These are phyloP conservation scores for Microtus montanus DNA, from an alignment of 2,113 vertebrate genomes.

Conservation along the genomic window DNA sequence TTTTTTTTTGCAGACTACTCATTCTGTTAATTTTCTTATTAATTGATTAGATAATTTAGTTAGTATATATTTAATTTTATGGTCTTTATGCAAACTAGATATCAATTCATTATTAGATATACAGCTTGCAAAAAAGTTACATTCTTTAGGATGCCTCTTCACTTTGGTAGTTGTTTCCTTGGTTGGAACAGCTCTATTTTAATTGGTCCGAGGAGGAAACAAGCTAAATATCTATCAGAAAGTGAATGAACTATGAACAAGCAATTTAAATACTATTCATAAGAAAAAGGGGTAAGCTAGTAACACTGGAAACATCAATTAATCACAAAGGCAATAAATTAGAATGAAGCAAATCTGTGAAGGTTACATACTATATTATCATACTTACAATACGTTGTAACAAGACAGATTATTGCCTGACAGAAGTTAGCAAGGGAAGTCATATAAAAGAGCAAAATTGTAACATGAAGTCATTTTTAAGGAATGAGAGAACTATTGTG, in stretches of 20 bases:
- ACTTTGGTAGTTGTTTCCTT: background rate
- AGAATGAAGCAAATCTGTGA: constrained; percentile 15
- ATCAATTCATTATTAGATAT: background rate
- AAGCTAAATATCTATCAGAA: background rate
- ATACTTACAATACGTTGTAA: background rate
- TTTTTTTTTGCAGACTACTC: background rate
- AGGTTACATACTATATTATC: background rate
- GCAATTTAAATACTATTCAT: background rate
- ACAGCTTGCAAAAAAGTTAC: background rate
- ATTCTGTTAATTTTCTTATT: background rate
- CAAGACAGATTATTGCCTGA: background rate
- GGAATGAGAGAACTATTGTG: background rate
- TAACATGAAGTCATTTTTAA: background rate
- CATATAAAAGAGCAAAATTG: background rate
- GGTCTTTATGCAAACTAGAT: background rate
- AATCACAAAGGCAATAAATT: constrained; percentile 15
- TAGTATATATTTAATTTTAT: background rate
- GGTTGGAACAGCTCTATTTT: background rate
- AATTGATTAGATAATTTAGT: background rate
- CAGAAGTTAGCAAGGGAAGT: background rate
- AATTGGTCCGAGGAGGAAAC: background rate
- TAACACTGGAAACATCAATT: background rate
- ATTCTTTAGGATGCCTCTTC: background rate
- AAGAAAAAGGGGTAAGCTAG: background rate
- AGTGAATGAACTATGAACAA: background rate